A percentile compares a stretch with the other conserved stretches of the same genome.
phyloP scores from a whole-genome alignment of 2,113 vertebrate genomes.

The Lontra canadensis region DNA sequence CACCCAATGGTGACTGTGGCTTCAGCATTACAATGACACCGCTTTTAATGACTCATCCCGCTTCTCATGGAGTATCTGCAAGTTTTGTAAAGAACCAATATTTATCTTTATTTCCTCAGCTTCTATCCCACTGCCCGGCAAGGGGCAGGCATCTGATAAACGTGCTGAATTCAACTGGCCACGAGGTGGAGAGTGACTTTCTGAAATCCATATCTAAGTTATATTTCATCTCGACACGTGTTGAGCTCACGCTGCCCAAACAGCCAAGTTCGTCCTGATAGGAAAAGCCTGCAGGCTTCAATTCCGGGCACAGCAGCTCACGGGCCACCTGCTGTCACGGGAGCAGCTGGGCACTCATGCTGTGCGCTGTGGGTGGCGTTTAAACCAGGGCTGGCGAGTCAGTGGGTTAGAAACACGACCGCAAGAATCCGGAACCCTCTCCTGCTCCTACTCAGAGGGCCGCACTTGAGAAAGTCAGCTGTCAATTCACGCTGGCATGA shows the following conservation, averaged over 20 bases:
- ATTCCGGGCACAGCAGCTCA: background rate
- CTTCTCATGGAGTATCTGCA: background rate
- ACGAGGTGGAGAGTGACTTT: background rate
- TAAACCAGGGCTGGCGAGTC: background rate
- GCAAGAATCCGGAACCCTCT: background rate
- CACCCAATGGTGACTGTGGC: background rate
- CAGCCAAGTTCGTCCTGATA: background rate
- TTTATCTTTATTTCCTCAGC: background rate
- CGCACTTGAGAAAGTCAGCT: background rate
- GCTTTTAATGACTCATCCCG: background rate
- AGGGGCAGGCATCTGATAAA: background rate
- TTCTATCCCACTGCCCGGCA: background rate
- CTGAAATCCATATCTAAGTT: background rate
- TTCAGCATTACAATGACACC: background rate
- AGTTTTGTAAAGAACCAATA: background rate
- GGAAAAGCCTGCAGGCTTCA: background rate
- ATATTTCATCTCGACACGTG: background rate
- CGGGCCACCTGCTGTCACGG: background rate
- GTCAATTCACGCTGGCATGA: background rate
- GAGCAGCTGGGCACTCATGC: rapidly evolving
- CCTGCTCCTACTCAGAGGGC: background rate
- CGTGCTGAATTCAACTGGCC: background rate
- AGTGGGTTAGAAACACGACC: background rate
- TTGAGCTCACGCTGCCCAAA: background rate
- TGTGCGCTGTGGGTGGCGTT: too few relatives aligned